phyloP scores from a whole-genome alignment of 1,140 invertebrate species.

The Drosophila pseudoananassae region DNA sequence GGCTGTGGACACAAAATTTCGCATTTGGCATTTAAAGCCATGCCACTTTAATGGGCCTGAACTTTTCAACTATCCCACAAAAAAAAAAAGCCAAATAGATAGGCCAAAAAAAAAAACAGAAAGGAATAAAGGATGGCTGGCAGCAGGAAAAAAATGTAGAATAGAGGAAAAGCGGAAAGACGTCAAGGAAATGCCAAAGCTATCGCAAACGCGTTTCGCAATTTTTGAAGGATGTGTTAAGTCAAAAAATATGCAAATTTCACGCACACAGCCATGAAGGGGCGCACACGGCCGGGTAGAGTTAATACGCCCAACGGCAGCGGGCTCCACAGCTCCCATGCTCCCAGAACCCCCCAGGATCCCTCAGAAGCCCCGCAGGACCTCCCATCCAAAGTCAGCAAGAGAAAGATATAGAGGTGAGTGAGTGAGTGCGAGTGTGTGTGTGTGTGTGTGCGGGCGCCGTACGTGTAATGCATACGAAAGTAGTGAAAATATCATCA shows the following conservation, averaged over 20 bases:
- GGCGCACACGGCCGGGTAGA: slow-evolving; percentile 51
- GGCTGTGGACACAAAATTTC: slow-evolving; percentile 18
- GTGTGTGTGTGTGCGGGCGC: slow-evolving; percentile 40
- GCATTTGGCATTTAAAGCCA: slow-evolving; percentile 38
- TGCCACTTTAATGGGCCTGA: slow-evolving; percentile 47
- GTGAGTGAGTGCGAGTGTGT: slow-evolving; percentile 12
- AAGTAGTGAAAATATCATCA: slow-evolving; percentile 82
- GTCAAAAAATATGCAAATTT: slow-evolving; percentile 82
- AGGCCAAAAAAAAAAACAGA: not conserved
- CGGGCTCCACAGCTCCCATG: slow-evolving; percentile 9
- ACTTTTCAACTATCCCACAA: slow-evolving; percentile 26
- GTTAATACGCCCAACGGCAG: slow-evolving; percentile 63
- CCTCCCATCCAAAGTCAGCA: slow-evolving; percentile 1
- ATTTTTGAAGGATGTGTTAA: slow-evolving; percentile 82
- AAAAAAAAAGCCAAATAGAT: slow-evolving; percentile 19
- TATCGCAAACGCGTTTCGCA: slow-evolving; percentile 80
- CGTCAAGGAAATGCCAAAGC: slow-evolving; percentile 80
- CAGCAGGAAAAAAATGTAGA: slow-evolving; percentile 29
- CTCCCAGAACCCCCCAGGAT: slow-evolving; percentile 23
- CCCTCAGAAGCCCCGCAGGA: slow-evolving; percentile 11
- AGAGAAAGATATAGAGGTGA: slow-evolving; percentile 25
- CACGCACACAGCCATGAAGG: slow-evolving; percentile 27
- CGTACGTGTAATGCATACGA: slow-evolving; percentile 80
- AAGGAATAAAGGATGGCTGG: slow-evolving; percentile 6
- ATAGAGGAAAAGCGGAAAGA: slow-evolving; percentile 55